Evolutionary conservation across 2,113 vertebrate species (phyloP), one percentile per base, ranked within the genome.

Genomic region (Chloebia gouldiae): DNA sequence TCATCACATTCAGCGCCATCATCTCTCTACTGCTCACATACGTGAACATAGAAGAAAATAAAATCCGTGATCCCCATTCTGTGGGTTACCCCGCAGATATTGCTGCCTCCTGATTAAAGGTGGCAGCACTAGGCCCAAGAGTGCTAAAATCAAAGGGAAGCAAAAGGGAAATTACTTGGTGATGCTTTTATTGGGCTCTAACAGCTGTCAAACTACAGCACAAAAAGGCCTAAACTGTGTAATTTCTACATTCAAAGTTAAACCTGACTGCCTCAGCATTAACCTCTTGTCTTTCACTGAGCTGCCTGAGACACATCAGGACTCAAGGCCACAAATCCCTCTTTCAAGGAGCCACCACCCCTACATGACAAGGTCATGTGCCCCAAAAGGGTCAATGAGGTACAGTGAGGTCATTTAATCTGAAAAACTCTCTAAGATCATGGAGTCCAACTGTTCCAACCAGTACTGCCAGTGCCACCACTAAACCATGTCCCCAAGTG

Each of bases 341-440:
- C 33, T 70, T 24, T 15, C 0, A 1, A 66, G 89, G 59, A 77
- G 63, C 76, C 5, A 3, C 53, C 42, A 37, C 30, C 28, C 3
- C 21, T 19, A 2, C 27, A 13, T 0, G 1, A 20, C 0, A 2
- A 30, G 15, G 3, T 9, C 57, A 7, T 6, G 22, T 7, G 10
- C 27, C 42, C 45, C 39, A 61, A 61, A 8, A 22, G 16, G 45
- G 53, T 59, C 69, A 31, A 0, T 25, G 45, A 27, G 39, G 54
- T 22, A n/a, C 66, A 68, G 6, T 7, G 16, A 82, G 39, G 30
- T 40, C 17, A 47, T 54, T 81, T 13, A 17, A 51, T 17, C 40
- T 60, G 60, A 39, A 45, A 73, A 59, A 4, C 23, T 57, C 37
- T 59, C 53, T 16, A 4, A 66, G 15, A 25, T 39, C 44, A 9